Conservation (phyloP, 2,888 invertebrate genomes). For the Ornithoptera alexandrae region DNA sequence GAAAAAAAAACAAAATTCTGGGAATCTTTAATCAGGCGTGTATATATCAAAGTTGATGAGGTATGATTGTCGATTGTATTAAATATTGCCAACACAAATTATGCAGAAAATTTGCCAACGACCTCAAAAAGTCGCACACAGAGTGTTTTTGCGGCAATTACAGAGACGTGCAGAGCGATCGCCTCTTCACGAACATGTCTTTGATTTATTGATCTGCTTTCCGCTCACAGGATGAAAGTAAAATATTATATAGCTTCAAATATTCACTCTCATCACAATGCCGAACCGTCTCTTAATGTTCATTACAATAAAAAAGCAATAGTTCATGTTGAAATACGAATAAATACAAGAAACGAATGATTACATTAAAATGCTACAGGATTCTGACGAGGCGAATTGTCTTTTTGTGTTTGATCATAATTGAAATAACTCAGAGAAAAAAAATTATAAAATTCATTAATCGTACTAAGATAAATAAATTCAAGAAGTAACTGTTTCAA, state of each 20-base stretch:
- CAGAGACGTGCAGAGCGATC: conserved; percentile 67
- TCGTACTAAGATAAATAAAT: too few relatives aligned
- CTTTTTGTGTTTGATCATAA: neutral
- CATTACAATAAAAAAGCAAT: conserved; percentile 77
- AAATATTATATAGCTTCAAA: conserved; percentile 76
- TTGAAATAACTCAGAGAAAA: too few relatives aligned
- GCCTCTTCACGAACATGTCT: conserved; percentile 67
- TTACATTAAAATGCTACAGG: conserved; percentile 32
- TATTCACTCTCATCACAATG: conserved; percentile 69
- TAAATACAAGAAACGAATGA: conserved; percentile 43
- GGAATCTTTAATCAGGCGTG: neutral
- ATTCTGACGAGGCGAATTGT: too few relatives aligned
- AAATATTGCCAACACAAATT: conserved; percentile 43
- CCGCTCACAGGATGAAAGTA: conserved; percentile 60
- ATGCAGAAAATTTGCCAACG: conserved; percentile 74
- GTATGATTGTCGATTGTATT: neutral
- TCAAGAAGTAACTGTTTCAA: too few relatives aligned
- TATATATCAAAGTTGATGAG: neutral
- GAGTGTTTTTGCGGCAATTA: conserved; percentile 77
- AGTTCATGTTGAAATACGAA: conserved; percentile 62
- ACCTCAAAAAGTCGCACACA: conserved; percentile 71
- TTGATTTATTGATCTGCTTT: conserved; percentile 76
- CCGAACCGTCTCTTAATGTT: conserved; percentile 64
- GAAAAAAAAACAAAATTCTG: neutral
- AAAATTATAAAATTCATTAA: too few relatives aligned